Evolutionary conservation across 2,888 invertebrate species (phyloP), one percentile per base, ranked within the genome.

Genomic region (Melieria picta): DNA sequence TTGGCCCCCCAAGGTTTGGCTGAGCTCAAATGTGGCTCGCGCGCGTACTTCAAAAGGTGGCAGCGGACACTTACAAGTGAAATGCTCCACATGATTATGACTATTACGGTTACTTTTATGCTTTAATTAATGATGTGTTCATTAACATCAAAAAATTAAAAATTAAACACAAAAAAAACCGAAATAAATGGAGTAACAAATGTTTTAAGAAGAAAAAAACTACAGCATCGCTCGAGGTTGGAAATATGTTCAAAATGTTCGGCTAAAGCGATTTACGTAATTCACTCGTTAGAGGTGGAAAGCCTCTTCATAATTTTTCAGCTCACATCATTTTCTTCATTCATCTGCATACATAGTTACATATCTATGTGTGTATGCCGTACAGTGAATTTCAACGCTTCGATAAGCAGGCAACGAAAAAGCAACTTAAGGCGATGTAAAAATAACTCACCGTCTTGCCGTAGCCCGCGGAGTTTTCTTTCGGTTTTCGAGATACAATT

Each of bases 401-500:
- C 60, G 67, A 67, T 67, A 67, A 67, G 61, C 69, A 60, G 13
- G 52, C 60, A 45, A 46, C 47, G 45, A 30, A 50, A 69, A 50
- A 58, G 10, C 7, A 5, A 63, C 42, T 6, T 13, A 56, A 60
- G 43, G 52, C 42, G 30, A 42, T 62, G 69, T 62, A 62, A 69
- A 69, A 62, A 62, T 69, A 62, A 42, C 47, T 62, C n/a, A 50
- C 52, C 3, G 9, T 60, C 46, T 10, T 13, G 47, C 47, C 56
- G 56, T 56, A 58, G 61, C 52, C 52, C 6, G 46, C 16, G 9
- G 13, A 7, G 43, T 30, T 30, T 30, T 30, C 30, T 65, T 70
- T 66, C 65, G 61, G 60, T 52, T 47, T 48, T 60, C 30, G 30
- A 30, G 67, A 60, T 45, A 58, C 69, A 48, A 73, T 76, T 82